Evolutionary conservation across 2,797 vertebrate genomes (phyloP).

Genomic region (Halcyon leucocephala): DNA sequence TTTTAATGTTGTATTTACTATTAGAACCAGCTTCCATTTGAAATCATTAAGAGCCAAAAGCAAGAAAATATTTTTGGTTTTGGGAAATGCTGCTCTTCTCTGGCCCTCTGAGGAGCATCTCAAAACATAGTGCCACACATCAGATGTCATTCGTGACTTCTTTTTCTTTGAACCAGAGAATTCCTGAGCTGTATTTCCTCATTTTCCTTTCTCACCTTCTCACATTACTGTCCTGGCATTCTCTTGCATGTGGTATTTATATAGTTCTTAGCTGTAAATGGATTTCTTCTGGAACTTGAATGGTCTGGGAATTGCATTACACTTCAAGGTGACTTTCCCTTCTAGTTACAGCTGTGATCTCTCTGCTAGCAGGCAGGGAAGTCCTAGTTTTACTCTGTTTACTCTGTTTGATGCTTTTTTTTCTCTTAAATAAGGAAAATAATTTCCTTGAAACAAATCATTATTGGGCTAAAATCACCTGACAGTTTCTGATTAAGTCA

Average conservation of each 20-base stretch:
- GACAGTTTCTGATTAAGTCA: not conserved
- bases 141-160: not conserved
- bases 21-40: not conserved
- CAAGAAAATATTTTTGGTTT: fast-evolving
- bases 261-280: constrained; percentile 27
- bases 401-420: not conserved
- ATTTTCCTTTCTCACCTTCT: constrained; percentile 3
- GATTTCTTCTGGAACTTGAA: constrained; percentile 31
- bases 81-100: not conserved
- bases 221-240: not conserved
- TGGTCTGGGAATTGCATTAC: constrained; percentile 38
- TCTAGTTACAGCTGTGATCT: not conserved
- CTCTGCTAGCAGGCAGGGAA: not conserved
- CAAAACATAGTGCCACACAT: not conserved
- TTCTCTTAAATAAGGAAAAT: not conserved
- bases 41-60: not conserved
- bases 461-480: not conserved
- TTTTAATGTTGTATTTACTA: not conserved
- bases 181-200: not conserved
- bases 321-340: constrained; percentile 48
- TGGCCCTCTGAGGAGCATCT: not conserved
- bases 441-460: not conserved
- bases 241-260: constrained; percentile 12
- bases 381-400: not conserved
- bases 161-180: not conserved